A percentile compares a stretch with the other conserved stretches of the same genome.
These are phyloP conservation scores for Idaea dimidiata DNA, from an alignment of 2,888 invertebrate species.

Conservation along the genomic window DNA sequence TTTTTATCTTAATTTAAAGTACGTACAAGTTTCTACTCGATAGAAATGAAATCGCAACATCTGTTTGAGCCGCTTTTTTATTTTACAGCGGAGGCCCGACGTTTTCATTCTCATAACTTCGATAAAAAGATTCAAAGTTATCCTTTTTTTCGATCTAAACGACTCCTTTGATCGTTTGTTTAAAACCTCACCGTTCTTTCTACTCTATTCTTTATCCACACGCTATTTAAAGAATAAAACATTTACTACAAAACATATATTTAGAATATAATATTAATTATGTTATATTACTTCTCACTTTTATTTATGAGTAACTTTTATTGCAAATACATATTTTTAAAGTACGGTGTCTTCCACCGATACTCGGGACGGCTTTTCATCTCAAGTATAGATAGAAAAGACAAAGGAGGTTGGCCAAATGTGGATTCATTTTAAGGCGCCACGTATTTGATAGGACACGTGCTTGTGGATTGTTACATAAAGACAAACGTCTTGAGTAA, in stretches of 20 bases:
- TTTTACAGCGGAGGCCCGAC: slow-evolving; percentile 52
- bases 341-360: not conserved
- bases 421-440: not conserved
- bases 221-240: slow-evolving; percentile 57
- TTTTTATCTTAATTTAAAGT: slow-evolving; percentile 64
- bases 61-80: slow-evolving; percentile 36
- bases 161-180: not conserved
- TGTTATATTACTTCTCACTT: slow-evolving; percentile 45
- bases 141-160: not conserved
- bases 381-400: slow-evolving; percentile 1
- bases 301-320: slow-evolving; percentile 55
- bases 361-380: slow-evolving; percentile 1
- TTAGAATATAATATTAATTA: slow-evolving; percentile 54
- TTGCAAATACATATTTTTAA: slow-evolving; percentile 10
- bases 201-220: slow-evolving; percentile 35
- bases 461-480: not conserved
- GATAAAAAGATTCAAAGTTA: not conserved
- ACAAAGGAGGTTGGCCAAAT: not conserved
- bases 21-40: slow-evolving; percentile 58
- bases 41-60: slow-evolving; percentile 50
- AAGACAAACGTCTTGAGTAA: not conserved
- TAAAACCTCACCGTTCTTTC: slow-evolving; percentile 25
- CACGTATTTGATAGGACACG: not conserved
- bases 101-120: slow-evolving; percentile 15
- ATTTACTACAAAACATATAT: slow-evolving; percentile 72